Evolutionary conservation across 2,888 invertebrate species (phyloP), one percentile per base, ranked within the genome.

Genomic region (Linnaemya vulpina): DNA sequence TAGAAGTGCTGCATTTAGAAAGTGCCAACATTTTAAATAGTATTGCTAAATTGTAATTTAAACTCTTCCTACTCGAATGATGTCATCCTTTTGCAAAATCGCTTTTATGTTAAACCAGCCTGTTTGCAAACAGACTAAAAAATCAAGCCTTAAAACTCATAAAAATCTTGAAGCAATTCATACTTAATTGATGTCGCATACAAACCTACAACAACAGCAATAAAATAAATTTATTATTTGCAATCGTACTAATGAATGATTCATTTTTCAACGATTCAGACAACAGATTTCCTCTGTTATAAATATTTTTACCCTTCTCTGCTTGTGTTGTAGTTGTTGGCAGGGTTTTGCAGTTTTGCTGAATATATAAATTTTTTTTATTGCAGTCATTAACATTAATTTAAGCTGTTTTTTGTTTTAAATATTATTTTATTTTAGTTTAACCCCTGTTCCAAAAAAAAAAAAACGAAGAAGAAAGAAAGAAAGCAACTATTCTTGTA

Each of bases 321-420:
- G 9, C 17, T 40, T 20, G 46, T 46, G 30, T 49, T 67, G 51
- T 60, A 46, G 25, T 82, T 46, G 46, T 60, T 65, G 76, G 5
- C 58, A 73, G 53, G 49, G 17, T 62, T 77, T 80, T 49, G n/a
- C 49, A 46, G 35, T 70, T 74, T 80, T 71, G 30, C 71, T 77
- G 43, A 11, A 10, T 75, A 58, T 81, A 46, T 46, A n/a, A n/a
- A n/a, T 75, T 71, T 30, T 17, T 71, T 77, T 84, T 70, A 78
- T 82, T 78, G 20, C 73, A 78, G 78, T 78, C 80, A 82, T 85
- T 82, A 85, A 85, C 82, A 78, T 82, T 82, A 85, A 85, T 85
- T 85, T 75, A 78, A 75, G 22, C 13, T 58, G 46, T 38, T 22
- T 62, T 74, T 49, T 49, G 22, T 17, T 17, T 55, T 43, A 43